Conservation (phyloP, 2,797 vertebrate species). For the Poecilia wingei region DNA sequence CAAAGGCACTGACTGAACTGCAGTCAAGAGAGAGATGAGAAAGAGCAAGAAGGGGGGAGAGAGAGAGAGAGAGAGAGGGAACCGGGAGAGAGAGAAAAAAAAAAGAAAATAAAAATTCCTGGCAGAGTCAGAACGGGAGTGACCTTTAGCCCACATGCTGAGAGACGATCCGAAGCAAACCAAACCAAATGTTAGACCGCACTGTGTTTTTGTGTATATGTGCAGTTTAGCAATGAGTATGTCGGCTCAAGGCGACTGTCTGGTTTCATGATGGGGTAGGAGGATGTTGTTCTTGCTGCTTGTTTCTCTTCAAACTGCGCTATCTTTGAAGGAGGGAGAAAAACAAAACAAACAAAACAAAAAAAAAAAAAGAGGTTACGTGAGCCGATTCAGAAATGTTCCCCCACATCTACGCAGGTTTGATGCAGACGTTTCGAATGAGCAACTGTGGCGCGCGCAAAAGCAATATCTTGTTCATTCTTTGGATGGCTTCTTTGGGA, state of each 20-base stretch:
- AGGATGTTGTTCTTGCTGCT: slow-evolving; percentile 41
- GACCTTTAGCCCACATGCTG: slow-evolving; percentile 71
- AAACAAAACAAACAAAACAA: slow-evolving; percentile 11
- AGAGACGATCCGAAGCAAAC: slow-evolving; percentile 60
- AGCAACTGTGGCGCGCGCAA: not conserved
- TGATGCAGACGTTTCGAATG: not conserved
- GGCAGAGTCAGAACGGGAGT: slow-evolving; percentile 35
- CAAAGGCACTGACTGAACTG: no score
- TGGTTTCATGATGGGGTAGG: slow-evolving; percentile 61
- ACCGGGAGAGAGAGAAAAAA: not conserved
- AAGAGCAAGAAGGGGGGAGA: not conserved
- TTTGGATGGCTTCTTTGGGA: slow-evolving; percentile 25
- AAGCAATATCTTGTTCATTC: not conserved
- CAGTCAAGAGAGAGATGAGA: not conserved
- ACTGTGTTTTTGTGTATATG: slow-evolving; percentile 8
- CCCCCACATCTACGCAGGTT: not conserved
- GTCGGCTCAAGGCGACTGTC: slow-evolving; percentile 46
- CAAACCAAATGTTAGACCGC: slow-evolving; percentile 41
- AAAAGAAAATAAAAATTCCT: slow-evolving; percentile 56
- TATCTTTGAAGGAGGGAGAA: slow-evolving; percentile 25
- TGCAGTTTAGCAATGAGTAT: slow-evolving; percentile 39
- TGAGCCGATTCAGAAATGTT: slow-evolving; percentile 1
- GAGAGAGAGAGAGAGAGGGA: not conserved
- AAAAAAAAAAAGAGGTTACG: slow-evolving; percentile 21
- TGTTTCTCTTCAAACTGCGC: slow-evolving; percentile 53